These are phyloP conservation scores for Larimichthys polyactis DNA, from an alignment of 2,113 vertebrate genomes.

Conservation along the genomic window DNA sequence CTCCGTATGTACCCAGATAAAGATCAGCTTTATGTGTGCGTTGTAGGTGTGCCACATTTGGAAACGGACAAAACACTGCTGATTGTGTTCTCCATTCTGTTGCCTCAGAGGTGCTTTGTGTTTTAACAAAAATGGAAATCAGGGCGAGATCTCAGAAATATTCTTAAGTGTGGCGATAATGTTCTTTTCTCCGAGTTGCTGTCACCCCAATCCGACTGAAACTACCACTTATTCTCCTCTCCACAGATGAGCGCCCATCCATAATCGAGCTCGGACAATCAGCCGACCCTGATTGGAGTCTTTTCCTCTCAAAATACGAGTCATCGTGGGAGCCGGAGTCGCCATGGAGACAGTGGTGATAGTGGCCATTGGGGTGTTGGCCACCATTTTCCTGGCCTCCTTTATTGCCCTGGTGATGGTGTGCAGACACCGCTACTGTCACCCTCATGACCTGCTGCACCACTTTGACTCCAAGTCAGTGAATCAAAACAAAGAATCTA, in stretches of 20 bases:
- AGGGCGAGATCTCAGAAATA: background rate
- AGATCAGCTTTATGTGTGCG: constrained; percentile 38
- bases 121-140: constrained; percentile 12
- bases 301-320: constrained; percentile 8
- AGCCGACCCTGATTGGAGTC: constrained; percentile 47
- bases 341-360: constrained; percentile 98
- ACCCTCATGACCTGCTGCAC: constrained; percentile 88
- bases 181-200: constrained; percentile 12
- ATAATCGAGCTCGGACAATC: constrained; percentile 58
- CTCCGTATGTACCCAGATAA: constrained; percentile 50
- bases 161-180: constrained; percentile 6
- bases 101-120: background rate
- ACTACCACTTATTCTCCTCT: constrained; percentile 22
- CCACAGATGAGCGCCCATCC: constrained; percentile 74
- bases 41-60: constrained; percentile 45
- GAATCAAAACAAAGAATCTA: background rate
- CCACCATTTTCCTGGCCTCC: constrained; percentile 96
- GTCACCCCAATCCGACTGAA: constrained; percentile 40
- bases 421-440: constrained; percentile 95
- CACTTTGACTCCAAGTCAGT: constrained; percentile 95
- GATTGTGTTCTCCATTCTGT: background rate
- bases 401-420: constrained; percentile 94
- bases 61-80: background rate
- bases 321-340: constrained; percentile 36
- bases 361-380: constrained; percentile 94